Conservation (phyloP, 2,888 invertebrate genomes). For the Pogonocherus hispidulus region DNA sequence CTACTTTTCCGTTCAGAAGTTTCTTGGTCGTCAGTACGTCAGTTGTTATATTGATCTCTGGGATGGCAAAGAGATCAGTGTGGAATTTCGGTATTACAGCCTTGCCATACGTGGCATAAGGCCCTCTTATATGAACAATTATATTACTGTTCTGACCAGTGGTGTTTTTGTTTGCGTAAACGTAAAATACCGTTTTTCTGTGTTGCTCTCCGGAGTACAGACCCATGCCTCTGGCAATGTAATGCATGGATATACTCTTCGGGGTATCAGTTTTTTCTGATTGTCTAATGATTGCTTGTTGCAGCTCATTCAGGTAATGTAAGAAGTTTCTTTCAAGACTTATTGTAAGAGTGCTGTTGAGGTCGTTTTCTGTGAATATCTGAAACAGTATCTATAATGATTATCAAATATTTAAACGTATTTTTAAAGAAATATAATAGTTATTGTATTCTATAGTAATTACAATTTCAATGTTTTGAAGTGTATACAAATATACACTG, state of each 20-base stretch:
- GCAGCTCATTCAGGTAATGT: constrained; percentile 71
- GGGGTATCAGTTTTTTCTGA: constrained; percentile 46
- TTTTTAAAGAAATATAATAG: too few relatives aligned
- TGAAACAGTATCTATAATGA: constrained; percentile 64
- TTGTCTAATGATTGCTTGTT: constrained; percentile 60
- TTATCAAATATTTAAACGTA: too few relatives aligned
- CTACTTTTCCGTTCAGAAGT: neutral
- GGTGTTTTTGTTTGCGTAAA: constrained; percentile 66
- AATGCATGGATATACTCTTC: constrained; percentile 66
- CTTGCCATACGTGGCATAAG: constrained; percentile 61
- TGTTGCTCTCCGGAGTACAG: constrained; percentile 73
- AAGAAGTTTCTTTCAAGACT: constrained; percentile 73
- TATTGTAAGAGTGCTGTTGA: constrained; percentile 70
- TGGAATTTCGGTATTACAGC: constrained; percentile 53
- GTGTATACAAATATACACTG: too few relatives aligned
- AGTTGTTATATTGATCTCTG: constrained; percentile 37
- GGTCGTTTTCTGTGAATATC: constrained; percentile 73
- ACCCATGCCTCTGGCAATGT: constrained; percentile 75
- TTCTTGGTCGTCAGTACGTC: constrained; percentile 20
- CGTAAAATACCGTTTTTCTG: constrained; percentile 72
- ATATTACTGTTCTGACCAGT: constrained; percentile 49
- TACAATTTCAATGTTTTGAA: neutral
- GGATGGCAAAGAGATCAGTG: constrained; percentile 31
- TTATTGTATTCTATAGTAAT: too few relatives aligned
- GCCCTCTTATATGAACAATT: constrained; percentile 62